Base-by-base conservation (phyloP, 2,888 invertebrate genomes). In the Teleiodes luculella region DNA sequence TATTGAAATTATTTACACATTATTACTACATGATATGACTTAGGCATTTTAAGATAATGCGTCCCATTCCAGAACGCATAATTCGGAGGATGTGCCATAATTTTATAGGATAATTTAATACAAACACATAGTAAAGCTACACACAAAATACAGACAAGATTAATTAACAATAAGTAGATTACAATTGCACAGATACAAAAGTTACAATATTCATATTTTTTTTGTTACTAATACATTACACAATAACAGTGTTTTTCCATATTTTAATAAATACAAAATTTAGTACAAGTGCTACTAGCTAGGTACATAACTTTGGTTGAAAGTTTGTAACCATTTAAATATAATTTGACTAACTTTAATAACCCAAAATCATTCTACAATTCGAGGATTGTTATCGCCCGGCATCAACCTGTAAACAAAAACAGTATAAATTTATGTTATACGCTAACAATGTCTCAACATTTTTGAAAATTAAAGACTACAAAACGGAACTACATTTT, bases 251-350 rank as follows among this genome's bases (percentile, higher is more conserved):
- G 24, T 24, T 24, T 24, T 24, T 4, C 24, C 3, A 24, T 6
- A 24, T 6, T 3, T n/a, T 24, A 24, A 6, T 24, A 24, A 24
- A 4, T 24, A 24, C 24, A 24, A 6, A 24, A 24, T 24, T 24
- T 4, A 24, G 24, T 24, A 24, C 24, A 6, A 24, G 24, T 24
- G 24, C 24, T 24, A 6, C 24, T 24, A 24, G 24, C 30, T 53
- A 62, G 54, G 53, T 72, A 69, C 59, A 73, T 80, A 80, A 77
- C 82, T 82, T 82, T 82, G 82, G 81, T 76, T 71, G 72, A 71
- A 68, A 66, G 62, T 51, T 59, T 57, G 65, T 54, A 55, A 55
- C 46, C 48, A 52, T 45, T 33, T 52, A 16, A 56, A 52, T 49
- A 45, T 52, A 58, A 58, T 56, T 52, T 53, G 43, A 55, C 53